These are phyloP conservation scores for Oncorhynchus tshawytscha DNA, from an alignment of 2,113 vertebrate species.

Conservation along the genomic window DNA sequence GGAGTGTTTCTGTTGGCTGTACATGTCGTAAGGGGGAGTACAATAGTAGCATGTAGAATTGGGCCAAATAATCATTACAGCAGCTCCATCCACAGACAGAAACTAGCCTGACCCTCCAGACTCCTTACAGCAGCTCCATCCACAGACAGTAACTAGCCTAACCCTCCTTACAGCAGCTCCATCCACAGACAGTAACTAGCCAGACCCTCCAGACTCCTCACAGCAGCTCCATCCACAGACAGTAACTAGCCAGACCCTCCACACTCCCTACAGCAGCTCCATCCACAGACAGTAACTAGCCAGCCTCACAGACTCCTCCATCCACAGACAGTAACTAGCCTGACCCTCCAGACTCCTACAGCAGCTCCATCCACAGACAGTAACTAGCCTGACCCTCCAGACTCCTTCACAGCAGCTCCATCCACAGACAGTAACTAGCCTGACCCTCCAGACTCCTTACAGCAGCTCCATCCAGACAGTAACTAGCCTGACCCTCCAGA, in stretches of 20 bases:
- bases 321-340: no score
- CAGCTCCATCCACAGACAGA: neutral
- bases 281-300: no score
- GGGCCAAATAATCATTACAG: neutral
- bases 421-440: neutral
- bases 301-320: no score
- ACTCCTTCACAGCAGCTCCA: neutral
- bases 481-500: no score
- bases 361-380: neutral
- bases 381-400: neutral
- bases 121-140: no score
- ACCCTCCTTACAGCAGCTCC: no score
- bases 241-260: no score
- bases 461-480: neutral
- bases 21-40: neutral
- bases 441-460: neutral
- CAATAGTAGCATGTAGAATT: neutral
- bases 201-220: neutral
- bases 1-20: slow-evolving; percentile 53
- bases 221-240: no score
- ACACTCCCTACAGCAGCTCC: no score
- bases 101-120: no score
- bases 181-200: neutral
- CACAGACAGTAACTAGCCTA: no score
- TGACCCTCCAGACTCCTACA: neutral